Evolutionary conservation across 2,888 invertebrate genomes (phyloP), one percentile per base, ranked within the genome.

Genomic region (Tanaodytes sp.): DNA sequence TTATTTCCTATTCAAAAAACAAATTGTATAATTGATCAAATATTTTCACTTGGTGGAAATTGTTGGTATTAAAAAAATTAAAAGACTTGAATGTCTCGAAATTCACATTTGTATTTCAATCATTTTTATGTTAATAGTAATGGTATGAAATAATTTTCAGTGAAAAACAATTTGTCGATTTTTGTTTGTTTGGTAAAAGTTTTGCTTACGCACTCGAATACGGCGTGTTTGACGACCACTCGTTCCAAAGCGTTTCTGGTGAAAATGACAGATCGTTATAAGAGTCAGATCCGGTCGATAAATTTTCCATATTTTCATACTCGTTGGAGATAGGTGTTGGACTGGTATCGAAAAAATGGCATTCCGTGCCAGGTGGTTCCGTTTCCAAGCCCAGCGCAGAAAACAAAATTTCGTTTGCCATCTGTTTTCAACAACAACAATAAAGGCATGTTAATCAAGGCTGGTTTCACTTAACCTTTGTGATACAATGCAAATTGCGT

Each of bases 351-450:
- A 79, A 74, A 57, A 77, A 71, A 23, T 75, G 75, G 23, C 71
- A 75, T 12, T 76, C 79, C 9, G 70, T 52, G 19, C 55, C 59
- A 48, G 30, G 70, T 54, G 59, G 75, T 45, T 73, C 81, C 72
- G 73, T 76, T 11, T 78, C 78, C 27, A 84, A 61, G 8, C 84
- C 83, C 51, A 84, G 71, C 1, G 82, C 82, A 57, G 84, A 84
- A 71, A 84, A 82, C 42, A 84, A 72, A 49, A 84, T 70, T 64
- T 84, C 84, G 68, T 84, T 84, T 59, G 83, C 81, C 83, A 84
- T 84, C 79, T 84, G 73, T 49, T 49, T 15, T 8, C 14, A 54
- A 49, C 2, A 61, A 43, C 33, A 52, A 61, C n/a, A n/a, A n/a
- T n/a, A n/a, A n/a, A n/a, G 5, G 27, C 5, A 27, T 27, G 9